phyloP scores from a whole-genome alignment of 2,113 vertebrate species.

The Sardina pilchardus region DNA sequence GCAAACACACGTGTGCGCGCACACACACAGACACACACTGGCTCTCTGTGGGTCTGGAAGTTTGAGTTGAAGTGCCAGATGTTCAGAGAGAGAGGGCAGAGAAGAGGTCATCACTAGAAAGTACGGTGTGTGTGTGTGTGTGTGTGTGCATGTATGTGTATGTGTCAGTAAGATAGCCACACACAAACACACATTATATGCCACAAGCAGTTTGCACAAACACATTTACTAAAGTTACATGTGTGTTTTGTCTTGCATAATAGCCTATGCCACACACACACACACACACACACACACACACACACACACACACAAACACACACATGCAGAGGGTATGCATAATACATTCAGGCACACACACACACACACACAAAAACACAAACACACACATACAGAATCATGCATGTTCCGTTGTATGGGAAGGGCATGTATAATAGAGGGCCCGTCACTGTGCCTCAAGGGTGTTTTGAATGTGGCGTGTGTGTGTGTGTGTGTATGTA shows the following conservation, averaged over 20 bases:
- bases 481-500: conserved; percentile 23
- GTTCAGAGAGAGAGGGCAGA: background rate
- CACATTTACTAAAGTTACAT: too few relatives aligned
- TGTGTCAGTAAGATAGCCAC: background rate
- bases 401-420: background rate
- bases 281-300: background rate
- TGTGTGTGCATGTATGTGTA: background rate
- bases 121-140: background rate
- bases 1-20: background rate
- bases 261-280: conserved; percentile 16
- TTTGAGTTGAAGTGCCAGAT: background rate
- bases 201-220: background rate
- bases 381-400: background rate
- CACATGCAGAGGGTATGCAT: background rate
- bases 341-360: too few relatives aligned
- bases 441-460: background rate
- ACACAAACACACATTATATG: background rate
- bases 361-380: background rate
- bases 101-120: background rate
- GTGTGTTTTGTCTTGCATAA: too few relatives aligned
- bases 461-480: background rate
- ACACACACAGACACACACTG: background rate
- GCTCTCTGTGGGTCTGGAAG: background rate
- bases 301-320: background rate
- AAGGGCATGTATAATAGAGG: background rate